phyloP scores from a whole-genome alignment of 53 echinoderm and acorn worm genomes.

The Paracentrotus lividus region DNA sequence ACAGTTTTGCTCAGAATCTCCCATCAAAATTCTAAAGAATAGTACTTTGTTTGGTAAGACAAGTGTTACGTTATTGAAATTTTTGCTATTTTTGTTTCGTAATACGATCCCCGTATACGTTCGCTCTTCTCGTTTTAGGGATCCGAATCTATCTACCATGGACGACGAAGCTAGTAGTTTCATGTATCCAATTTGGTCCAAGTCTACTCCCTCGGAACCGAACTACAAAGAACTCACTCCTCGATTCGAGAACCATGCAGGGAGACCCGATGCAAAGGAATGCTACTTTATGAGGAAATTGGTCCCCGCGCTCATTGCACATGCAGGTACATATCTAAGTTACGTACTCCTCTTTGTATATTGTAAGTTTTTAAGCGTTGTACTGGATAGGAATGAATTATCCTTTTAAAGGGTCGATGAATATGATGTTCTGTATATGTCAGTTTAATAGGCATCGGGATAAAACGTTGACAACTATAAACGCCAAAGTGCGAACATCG shows the following conservation, averaged over 20 bases:
- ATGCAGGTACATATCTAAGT: conserved; percentile 29
- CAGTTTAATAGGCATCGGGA: too few species aligned
- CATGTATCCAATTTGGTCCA: background rate
- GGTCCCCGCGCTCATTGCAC: background rate
- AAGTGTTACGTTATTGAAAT: too few species aligned
- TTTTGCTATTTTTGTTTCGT: too few species aligned
- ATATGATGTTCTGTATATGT: background rate
- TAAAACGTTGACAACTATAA: too few species aligned
- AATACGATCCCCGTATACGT: too few species aligned
- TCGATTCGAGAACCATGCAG: background rate
- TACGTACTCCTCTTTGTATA: too few species aligned
- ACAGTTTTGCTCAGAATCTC: too few species aligned
- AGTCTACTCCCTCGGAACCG: background rate
- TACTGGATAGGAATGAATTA: too few species aligned
- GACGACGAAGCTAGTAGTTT: background rate
- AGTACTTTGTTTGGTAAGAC: too few species aligned
- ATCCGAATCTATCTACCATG: conserved; percentile 13
- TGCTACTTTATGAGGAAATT: conserved; percentile 33
- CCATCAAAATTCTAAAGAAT: too few species aligned
- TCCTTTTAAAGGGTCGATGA: background rate
- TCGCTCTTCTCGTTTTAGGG: background rate
- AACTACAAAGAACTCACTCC: conserved; percentile 16
- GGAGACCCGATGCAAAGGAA: conserved; percentile 9
- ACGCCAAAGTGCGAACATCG: background rate
- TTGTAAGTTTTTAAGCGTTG: too few species aligned